Evolutionary conservation across 2,797 vertebrate genomes (phyloP), one percentile per base, ranked within the genome.

Genomic region (Betta splendens): DNA sequence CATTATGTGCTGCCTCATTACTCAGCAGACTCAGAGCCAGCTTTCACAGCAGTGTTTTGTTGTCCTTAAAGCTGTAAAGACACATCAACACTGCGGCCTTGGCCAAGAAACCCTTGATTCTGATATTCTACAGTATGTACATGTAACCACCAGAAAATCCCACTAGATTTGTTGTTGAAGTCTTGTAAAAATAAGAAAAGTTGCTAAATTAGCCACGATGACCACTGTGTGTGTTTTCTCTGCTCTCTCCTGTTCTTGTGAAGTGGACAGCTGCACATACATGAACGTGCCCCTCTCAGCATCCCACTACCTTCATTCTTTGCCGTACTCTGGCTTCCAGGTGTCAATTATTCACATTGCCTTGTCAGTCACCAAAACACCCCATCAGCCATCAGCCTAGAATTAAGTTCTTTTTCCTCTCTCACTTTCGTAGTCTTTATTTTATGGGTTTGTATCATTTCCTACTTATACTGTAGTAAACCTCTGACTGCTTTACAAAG

Each of bases 331-430:
- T 29, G 38, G 49, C 68, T 78, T 25, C 23, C 48, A 31, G 53
- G 60, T 68, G 80, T 82, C 75, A 80, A 65, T 84, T 81, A 84
- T 43, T 53, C 58, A 64, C 33, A 84, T 66, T 62, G 68, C 45
- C 70, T 65, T 72, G 81, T 87, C 84, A 86, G 67, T 87, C 77
- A 77, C 67, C 75, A 85, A 85, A 72, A 82, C 64, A 82, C 54
- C 79, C 85, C 79, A 82, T 87, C 87, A 53, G 35, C 59, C 59
- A 78, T 87, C 79, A 69, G 74, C 76, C 62, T 76, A 26, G 55
- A 69, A 85, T 67, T 72, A 71, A 49, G 29, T 56, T 66, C 17
- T 38, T 48, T 64, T 48, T 64, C 53, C 69, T 44, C 22, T 67
- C 60, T 70, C 39, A 71, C 22, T 49, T 42, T 49, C 5, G 28